Base-by-base conservation (phyloP, 2,113 vertebrate species). In the Todiramphus chloris region DNA sequence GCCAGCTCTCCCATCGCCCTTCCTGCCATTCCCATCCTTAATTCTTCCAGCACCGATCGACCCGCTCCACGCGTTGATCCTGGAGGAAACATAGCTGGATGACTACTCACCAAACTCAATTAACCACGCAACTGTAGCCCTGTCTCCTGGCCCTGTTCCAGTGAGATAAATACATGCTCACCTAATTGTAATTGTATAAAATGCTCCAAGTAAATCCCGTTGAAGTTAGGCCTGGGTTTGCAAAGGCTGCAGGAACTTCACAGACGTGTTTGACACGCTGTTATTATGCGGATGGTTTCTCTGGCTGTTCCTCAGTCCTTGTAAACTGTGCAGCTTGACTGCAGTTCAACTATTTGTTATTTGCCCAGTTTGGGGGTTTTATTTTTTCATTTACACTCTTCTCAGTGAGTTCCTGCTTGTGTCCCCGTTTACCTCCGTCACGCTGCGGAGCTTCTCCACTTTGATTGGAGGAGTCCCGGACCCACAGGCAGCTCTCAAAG, bases 401-500 rank as follows among this genome's bases (percentile, higher is more conserved):
- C 83, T 81, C 5, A 1, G 30, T 63, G 56, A 95, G 73, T 50
- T 92, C 31, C n/a, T 70, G 63, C 3, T 0, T 80, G n/a, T 83
- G 91, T 68, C 56, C 58, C 66, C 91, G 81, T 94, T 94, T 89
- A 93, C 83, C 67, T 95, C 84, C 2, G 2, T 72, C 83, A 87
- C 10, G 28, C 41, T 44, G 72, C 60, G 73, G 69, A 93, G 62
- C 6, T 92, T 35, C 73, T 62, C 58, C 0, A 0, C 60, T 87
- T 87, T 53, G 51, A 92, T 55, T 94, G 0, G 0, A 94, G 70
- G 56, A 93, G 60, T 39, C 44, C 44, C 18, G 11, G 93, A 82
- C 58, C 58, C 92, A 69, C 53, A 82, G 37, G 41, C 28, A 92
- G 53, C 70, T 89, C 75, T 77, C 55, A 58, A 88, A 95, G 41